A percentile compares a stretch with the other conserved stretches of the same genome.
Conservation (phyloP, 2,888 invertebrate genomes). For the Philereme transversata region DNA sequence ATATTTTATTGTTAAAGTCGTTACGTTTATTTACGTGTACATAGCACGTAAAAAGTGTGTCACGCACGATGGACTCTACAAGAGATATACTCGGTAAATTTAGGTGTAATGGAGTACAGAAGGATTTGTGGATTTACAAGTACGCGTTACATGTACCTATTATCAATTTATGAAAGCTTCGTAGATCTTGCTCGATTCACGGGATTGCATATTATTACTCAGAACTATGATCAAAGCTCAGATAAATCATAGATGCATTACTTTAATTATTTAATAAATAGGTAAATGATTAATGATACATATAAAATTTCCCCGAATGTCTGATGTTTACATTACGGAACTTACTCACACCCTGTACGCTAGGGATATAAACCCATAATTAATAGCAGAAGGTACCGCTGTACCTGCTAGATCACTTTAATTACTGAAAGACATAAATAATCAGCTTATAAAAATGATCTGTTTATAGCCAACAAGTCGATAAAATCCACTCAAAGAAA, state of each 20-base stretch:
- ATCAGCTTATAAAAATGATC: slow-evolving; percentile 25
- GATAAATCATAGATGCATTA: too few species aligned
- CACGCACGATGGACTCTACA: slow-evolving; percentile 7
- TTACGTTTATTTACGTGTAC: slow-evolving; percentile 38
- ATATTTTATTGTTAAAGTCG: slow-evolving; percentile 35
- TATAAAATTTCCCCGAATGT: too few species aligned
- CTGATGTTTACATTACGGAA: too few species aligned
- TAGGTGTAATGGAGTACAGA: neutral
- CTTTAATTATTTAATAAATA: too few species aligned
- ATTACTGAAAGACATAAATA: slow-evolving; percentile 16
- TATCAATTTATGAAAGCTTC: neutral
- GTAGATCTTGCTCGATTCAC: neutral
- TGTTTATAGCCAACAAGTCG: slow-evolving; percentile 20
- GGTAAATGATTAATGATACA: too few species aligned
- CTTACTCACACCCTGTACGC: too few species aligned
- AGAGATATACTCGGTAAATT: neutral
- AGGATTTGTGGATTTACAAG: neutral
- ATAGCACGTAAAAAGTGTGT: slow-evolving; percentile 29
- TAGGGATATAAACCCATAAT: too few species aligned
- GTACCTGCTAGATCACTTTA: slow-evolving; percentile 1
- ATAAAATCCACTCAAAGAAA: slow-evolving; percentile 29
- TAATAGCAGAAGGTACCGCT: neutral
- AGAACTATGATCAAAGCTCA: neutral
- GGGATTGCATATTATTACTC: neutral
- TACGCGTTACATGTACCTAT: neutral